Evolutionary conservation across 2,888 invertebrate species (phyloP).

Genomic region (Cephus sareptanus): DNA sequence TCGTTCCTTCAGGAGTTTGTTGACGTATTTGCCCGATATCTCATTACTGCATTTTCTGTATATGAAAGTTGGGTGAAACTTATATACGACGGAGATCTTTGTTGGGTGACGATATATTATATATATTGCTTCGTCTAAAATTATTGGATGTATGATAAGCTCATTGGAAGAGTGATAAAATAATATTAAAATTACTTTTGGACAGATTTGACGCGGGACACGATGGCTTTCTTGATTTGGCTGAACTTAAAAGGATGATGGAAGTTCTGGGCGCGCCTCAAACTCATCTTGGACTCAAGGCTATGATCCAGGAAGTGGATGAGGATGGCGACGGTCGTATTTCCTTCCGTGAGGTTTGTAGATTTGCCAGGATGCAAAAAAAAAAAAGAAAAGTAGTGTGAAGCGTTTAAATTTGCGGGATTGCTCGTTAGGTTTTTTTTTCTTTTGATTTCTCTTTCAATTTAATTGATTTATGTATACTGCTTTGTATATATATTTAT

Average conservation of each 20-base stretch:
- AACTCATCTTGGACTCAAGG: slow-evolving; percentile 93
- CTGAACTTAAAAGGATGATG: slow-evolving; percentile 96
- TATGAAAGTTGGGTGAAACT: not conserved
- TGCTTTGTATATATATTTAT: not conserved
- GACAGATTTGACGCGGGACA: slow-evolving; percentile 88
- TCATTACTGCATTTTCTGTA: not conserved
- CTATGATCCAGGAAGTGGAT: slow-evolving; percentile 93
- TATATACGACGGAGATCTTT: not conserved
- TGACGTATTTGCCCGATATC: not conserved
- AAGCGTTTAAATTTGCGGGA: not conserved
- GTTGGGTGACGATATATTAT: not conserved
- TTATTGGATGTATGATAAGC: not conserved
- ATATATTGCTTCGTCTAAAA: no score
- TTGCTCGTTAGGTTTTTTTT: not conserved
- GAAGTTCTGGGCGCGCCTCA: slow-evolving; percentile 95
- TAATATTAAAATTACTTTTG: slow-evolving; percentile 46
- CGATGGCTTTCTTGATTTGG: slow-evolving; percentile 90
- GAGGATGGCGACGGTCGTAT: slow-evolving; percentile 88
- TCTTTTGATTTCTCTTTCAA: not conserved
- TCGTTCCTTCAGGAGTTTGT: not conserved
- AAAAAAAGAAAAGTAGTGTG: not conserved
- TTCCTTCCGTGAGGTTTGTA: slow-evolving; percentile 85
- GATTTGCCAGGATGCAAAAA: not conserved
- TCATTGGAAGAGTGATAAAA: not conserved
- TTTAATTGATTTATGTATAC: not conserved